phyloP scores from a whole-genome alignment of 2,888 invertebrate genomes.

The Anoplius nigerrimus region DNA sequence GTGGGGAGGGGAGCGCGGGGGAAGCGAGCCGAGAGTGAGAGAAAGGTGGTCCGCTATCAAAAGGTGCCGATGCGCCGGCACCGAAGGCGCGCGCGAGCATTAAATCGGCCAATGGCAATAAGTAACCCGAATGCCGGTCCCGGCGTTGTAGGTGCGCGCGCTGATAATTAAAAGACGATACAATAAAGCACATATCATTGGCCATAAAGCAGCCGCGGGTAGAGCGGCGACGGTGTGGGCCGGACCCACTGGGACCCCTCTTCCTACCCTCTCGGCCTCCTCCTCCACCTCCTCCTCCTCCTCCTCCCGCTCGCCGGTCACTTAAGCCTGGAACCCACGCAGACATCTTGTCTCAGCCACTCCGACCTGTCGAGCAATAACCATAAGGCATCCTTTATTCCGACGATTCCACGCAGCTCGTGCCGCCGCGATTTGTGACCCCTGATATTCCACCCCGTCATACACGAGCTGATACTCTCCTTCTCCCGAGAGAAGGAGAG shows the following conservation, averaged over 20 bases:
- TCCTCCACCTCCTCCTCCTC: too few relatives aligned
- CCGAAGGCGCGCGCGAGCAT: conserved; percentile 62
- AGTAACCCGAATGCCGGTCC: conserved; percentile 72
- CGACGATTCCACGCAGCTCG: conserved; percentile 28
- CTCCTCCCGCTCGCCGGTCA: conserved; percentile 49
- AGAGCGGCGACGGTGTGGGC: conserved; percentile 61
- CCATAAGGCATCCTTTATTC: conserved; percentile 68
- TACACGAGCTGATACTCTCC: neutral
- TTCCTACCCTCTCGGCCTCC: too few relatives aligned
- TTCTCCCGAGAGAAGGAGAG: too few relatives aligned
- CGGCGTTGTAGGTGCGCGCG: conserved; percentile 71
- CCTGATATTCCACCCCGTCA: too few relatives aligned
- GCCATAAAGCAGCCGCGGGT: conserved; percentile 70
- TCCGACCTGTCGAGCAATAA: conserved; percentile 64
- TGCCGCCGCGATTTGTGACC: neutral
- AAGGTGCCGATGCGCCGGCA: conserved; percentile 63
- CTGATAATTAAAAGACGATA: conserved; percentile 76
- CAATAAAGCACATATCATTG: conserved; percentile 75
- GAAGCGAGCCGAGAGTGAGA: neutral
- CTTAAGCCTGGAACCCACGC: conserved; percentile 69
- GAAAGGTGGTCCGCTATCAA: conserved; percentile 46
- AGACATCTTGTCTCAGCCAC: conserved; percentile 68
- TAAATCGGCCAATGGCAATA: conserved; percentile 69
- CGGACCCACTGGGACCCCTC: conserved; percentile 44
- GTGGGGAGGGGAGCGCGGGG: neutral